Evolutionary conservation across 2,888 invertebrate species (phyloP).

Genomic region (Microctonus hyperodae): DNA sequence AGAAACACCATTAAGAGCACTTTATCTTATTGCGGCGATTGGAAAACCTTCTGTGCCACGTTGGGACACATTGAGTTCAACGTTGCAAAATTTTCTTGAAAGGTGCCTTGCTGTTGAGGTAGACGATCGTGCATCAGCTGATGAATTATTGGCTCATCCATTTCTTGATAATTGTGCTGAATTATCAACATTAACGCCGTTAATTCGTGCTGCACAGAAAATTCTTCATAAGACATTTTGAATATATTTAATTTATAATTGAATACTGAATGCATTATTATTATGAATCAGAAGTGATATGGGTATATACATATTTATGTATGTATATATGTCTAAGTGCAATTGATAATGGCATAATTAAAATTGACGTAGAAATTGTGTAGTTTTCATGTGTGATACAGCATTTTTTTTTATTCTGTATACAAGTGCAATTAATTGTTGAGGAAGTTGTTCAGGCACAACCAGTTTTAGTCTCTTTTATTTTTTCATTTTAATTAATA

Average conservation of each 20-base stretch:
- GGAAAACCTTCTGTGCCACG: slow-evolving; percentile 91
- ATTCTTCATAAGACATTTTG: slow-evolving; percentile 71
- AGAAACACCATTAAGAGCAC: slow-evolving; percentile 89
- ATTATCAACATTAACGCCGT: slow-evolving; percentile 81
- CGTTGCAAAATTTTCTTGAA: slow-evolving; percentile 84
- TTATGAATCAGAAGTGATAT: not conserved
- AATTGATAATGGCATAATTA: slow-evolving; percentile 6
- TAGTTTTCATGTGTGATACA: not conserved
- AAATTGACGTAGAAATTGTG: not conserved
- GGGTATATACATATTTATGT: not conserved
- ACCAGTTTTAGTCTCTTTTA: not conserved
- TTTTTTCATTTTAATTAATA: not conserved
- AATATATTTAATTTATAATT: not conserved
- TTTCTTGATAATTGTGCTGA: slow-evolving; percentile 84
- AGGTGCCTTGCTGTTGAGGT: slow-evolving; percentile 88
- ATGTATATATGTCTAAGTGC: no score
- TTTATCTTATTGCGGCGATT: slow-evolving; percentile 94
- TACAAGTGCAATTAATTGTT: slow-evolving; percentile 13
- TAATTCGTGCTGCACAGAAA: slow-evolving; percentile 91
- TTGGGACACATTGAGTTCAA: slow-evolving; percentile 79
- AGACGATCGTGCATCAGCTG: slow-evolving; percentile 78
- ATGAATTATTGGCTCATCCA: slow-evolving; percentile 79
- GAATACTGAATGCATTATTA: not conserved
- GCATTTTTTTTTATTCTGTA: not conserved
- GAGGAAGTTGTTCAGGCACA: not conserved